A percentile compares a stretch with the other conserved stretches of the same genome.
Evolutionary conservation across 2,888 invertebrate genomes (phyloP).

Genomic region (Pandemis heparana): DNA sequence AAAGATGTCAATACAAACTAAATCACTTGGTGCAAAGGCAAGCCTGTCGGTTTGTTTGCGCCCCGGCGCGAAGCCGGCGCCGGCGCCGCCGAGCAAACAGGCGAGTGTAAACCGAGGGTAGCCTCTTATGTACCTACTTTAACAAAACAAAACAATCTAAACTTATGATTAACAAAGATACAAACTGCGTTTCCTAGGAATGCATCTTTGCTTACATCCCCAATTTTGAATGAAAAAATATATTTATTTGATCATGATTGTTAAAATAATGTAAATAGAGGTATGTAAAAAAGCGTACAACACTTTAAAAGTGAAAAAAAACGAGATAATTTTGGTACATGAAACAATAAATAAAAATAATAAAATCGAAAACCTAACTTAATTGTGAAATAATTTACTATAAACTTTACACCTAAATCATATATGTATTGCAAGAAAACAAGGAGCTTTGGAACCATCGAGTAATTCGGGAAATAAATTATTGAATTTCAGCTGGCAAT

Average conservation of each 20-base stretch:
- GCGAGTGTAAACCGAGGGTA: slow-evolving; percentile 81
- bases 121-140: slow-evolving; percentile 77
- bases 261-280: slow-evolving; percentile 79
- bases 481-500: slow-evolving; percentile 69
- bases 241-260: slow-evolving; percentile 83
- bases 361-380: slow-evolving; percentile 81
- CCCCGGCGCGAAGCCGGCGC: slow-evolving; percentile 56
- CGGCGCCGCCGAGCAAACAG: slow-evolving; percentile 70
- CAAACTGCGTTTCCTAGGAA: slow-evolving; percentile 74
- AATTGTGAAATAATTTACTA: slow-evolving; percentile 85
- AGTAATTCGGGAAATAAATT: slow-evolving; percentile 71
- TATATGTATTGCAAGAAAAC: slow-evolving; percentile 83
- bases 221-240: slow-evolving; percentile 72
- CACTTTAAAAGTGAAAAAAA: slow-evolving; percentile 83
- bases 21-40: slow-evolving; percentile 86
- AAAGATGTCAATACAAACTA: slow-evolving; percentile 85
- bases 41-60: slow-evolving; percentile 80
- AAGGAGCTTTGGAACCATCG: slow-evolving; percentile 84
- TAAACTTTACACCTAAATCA: slow-evolving; percentile 80
- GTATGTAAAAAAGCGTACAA: slow-evolving; percentile 83
- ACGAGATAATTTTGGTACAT: slow-evolving; percentile 77
- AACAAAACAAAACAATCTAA: slow-evolving; percentile 71
- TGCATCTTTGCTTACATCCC: slow-evolving; percentile 76
- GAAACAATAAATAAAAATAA: slow-evolving; percentile 81
- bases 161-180: slow-evolving; percentile 77